A percentile compares a stretch with the other conserved stretches of the same genome.
phyloP scores from a whole-genome alignment of 2,888 invertebrate species.

The Agrotis segetum region DNA sequence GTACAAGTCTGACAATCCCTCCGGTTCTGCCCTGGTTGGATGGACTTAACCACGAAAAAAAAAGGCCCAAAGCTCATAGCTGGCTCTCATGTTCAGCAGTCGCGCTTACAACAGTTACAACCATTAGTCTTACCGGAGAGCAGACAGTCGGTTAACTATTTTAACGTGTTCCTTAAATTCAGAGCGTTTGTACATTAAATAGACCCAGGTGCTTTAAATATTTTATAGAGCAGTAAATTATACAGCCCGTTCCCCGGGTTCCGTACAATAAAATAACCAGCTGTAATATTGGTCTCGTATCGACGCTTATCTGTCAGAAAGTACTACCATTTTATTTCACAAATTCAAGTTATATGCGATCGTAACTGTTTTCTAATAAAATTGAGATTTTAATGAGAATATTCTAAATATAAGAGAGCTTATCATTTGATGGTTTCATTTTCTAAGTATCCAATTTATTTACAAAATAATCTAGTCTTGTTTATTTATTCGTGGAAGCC shows the following conservation, averaged over 20 bases:
- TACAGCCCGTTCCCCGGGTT: slow-evolving; percentile 65
- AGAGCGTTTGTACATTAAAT: slow-evolving; percentile 69
- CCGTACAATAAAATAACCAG: slow-evolving; percentile 69
- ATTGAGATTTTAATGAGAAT: slow-evolving; percentile 21
- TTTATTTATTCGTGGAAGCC: slow-evolving; percentile 15
- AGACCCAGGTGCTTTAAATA: slow-evolving; percentile 81
- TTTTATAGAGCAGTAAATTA: slow-evolving; percentile 82
- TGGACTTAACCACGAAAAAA: too few species aligned
- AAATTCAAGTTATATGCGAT: slow-evolving; percentile 11
- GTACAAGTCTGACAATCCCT: too few species aligned
- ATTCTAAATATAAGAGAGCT: neutral
- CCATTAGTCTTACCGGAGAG: too few species aligned
- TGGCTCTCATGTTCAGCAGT: too few species aligned
- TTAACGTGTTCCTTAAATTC: slow-evolving; percentile 56
- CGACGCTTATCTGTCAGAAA: slow-evolving; percentile 23
- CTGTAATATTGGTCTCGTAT: slow-evolving; percentile 41
- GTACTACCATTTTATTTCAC: slow-evolving; percentile 38
- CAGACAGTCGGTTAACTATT: slow-evolving; percentile 30
- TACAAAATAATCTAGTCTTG: neutral
- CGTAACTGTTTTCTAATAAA: slow-evolving; percentile 8
- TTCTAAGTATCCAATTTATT: slow-evolving; percentile 1
- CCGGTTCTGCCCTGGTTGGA: too few species aligned
- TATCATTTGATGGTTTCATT: neutral
- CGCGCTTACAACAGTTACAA: too few species aligned
- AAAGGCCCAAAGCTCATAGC: too few species aligned